These are phyloP conservation scores for Sycophila texana DNA, from an alignment of 2,888 invertebrate genomes.

Conservation along the genomic window DNA sequence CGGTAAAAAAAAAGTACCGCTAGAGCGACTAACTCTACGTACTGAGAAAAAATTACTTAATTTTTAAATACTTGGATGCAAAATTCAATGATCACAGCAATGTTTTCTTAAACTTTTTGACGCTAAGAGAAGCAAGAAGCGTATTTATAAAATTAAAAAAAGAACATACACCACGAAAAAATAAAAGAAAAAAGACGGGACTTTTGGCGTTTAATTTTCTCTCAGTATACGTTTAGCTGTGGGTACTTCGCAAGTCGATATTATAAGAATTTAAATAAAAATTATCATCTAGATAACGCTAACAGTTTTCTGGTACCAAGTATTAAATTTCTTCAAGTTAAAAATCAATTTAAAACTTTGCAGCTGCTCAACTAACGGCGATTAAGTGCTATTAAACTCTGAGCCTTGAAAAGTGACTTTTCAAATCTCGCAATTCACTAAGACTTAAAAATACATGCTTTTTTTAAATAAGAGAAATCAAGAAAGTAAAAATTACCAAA, in stretches of 20 bases:
- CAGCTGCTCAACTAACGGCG: constrained; percentile 10
- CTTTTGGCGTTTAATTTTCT: constrained; percentile 32
- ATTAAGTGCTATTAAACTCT: not conserved
- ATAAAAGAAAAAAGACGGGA: not conserved
- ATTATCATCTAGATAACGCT: constrained; percentile 49
- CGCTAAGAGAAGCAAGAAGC: too few species aligned
- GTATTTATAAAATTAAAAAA: too few species aligned
- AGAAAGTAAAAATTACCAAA: constrained; percentile 52
- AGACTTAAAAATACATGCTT: constrained; percentile 36
- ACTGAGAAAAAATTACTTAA: constrained; percentile 50
- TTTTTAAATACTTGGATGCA: constrained; percentile 5
- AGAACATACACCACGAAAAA: too few species aligned
- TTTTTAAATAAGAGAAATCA: constrained; percentile 17
- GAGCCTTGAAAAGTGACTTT: constrained; percentile 35
- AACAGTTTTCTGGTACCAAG: constrained; percentile 44
- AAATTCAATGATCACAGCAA: constrained; percentile 9
- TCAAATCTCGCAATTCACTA: constrained; percentile 40
- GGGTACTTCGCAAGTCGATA: constrained; percentile 26
- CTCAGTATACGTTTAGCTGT: constrained; percentile 33
- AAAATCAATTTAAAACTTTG: constrained; percentile 49
- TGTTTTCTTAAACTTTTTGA: not conserved
- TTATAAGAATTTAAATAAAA: constrained; percentile 51
- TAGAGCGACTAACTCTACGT: constrained; percentile 26
- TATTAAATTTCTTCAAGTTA: constrained; percentile 38
- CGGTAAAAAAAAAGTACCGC: constrained; percentile 16